These are phyloP conservation scores for Ganaspis brasiliensis DNA, from an alignment of 2,888 invertebrate species.

Conservation along the genomic window DNA sequence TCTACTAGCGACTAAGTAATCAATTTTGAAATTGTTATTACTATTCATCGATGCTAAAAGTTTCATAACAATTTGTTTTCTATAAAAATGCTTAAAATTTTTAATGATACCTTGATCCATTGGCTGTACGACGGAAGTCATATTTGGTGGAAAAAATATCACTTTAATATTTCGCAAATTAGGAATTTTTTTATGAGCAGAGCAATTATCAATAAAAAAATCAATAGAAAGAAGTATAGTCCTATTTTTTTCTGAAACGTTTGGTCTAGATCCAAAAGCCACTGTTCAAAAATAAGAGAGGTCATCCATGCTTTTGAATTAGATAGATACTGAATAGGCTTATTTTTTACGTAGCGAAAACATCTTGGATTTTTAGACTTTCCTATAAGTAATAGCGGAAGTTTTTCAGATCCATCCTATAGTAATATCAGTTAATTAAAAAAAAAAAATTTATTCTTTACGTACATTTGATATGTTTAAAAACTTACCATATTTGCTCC, in stretches of 20 bases:
- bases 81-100: slow-evolving; percentile 44
- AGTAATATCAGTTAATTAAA: no score
- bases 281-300: slow-evolving; percentile 59
- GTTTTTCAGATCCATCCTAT: slow-evolving; percentile 69
- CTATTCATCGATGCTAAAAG: slow-evolving; percentile 7
- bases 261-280: slow-evolving; percentile 16
- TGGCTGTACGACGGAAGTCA: slow-evolving; percentile 40
- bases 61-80: slow-evolving; percentile 40
- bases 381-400: slow-evolving; percentile 69
- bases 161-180: slow-evolving; percentile 12
- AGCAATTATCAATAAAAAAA: slow-evolving; percentile 37
- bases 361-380: slow-evolving; percentile 69
- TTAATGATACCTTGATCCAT: slow-evolving; percentile 49
- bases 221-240: slow-evolving; percentile 38
- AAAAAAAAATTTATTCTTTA: no score
- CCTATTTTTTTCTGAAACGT: slow-evolving; percentile 32
- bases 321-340: slow-evolving; percentile 67
- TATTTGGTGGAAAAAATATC: slow-evolving; percentile 46
- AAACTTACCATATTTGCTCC: slow-evolving; percentile 66
- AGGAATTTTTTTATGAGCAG: slow-evolving; percentile 25
- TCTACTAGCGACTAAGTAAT: no score
- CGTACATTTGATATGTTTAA: no score
- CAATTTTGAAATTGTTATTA: background rate
- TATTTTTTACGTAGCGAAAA: slow-evolving; percentile 50
- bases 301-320: slow-evolving; percentile 76